Conservation (phyloP, 1,140 invertebrate genomes). For the Lineus longissimus region DNA sequence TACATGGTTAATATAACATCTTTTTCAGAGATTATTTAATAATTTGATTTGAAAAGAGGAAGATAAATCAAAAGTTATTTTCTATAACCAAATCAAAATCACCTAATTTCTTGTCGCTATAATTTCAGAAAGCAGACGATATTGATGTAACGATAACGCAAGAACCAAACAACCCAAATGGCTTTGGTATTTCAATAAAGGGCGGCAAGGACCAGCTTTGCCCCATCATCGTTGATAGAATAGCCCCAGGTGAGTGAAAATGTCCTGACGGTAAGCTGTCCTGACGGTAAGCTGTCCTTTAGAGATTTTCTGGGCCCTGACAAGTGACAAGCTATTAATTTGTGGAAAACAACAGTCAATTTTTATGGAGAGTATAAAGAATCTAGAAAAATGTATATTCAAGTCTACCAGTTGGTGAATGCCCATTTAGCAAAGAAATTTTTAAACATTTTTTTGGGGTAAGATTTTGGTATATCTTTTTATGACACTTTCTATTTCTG, state of each 20-base stretch:
- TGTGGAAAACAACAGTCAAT: not conserved
- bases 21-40: too few relatives aligned
- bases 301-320: not conserved
- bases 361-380: not conserved
- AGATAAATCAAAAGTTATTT: too few relatives aligned
- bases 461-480: too few relatives aligned
- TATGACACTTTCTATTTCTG: too few relatives aligned
- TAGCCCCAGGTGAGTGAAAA: conserved; percentile 44
- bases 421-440: not conserved
- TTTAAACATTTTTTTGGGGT: too few relatives aligned
- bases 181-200: conserved; percentile 49
- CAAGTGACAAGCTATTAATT: not conserved
- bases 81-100: too few relatives aligned
- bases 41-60: too few relatives aligned
- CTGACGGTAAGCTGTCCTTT: too few relatives aligned
- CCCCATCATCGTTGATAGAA: conserved; percentile 42
- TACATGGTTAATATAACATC: too few relatives aligned
- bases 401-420: not conserved
- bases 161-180: conserved; percentile 38
- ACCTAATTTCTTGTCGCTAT: not conserved
- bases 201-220: conserved; percentile 40
- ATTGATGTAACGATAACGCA: conserved; percentile 46
- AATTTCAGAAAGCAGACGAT: conserved; percentile 39
- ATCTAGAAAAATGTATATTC: not conserved
- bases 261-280: too few relatives aligned